A percentile compares a stretch with the other conserved stretches of the same genome.
These are phyloP conservation scores for Drosophila monieri DNA, from an alignment of 2,888 invertebrate genomes.

Conservation along the genomic window DNA sequence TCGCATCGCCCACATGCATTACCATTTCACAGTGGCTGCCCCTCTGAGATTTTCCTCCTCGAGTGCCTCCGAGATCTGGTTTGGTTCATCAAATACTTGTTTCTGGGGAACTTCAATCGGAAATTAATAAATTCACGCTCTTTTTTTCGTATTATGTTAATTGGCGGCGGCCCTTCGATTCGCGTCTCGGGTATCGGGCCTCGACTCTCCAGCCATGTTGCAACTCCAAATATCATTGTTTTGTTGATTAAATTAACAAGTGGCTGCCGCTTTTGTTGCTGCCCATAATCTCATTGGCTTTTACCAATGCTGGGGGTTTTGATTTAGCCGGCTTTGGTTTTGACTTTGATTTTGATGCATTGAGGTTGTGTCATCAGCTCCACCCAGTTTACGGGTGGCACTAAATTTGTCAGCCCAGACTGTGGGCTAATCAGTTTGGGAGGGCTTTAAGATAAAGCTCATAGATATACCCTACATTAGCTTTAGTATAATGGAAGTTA, in stretches of 20 bases:
- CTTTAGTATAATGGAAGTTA: no score
- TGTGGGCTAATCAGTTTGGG: neutral
- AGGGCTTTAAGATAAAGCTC: neutral
- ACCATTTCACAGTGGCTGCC: constrained; percentile 2
- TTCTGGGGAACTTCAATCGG: constrained; percentile 50
- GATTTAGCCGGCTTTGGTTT: constrained; percentile 34
- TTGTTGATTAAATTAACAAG: constrained; percentile 62
- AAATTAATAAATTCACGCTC: constrained; percentile 58
- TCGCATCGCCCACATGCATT: constrained; percentile 38
- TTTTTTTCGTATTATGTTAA: constrained; percentile 53
- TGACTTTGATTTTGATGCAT: constrained; percentile 36
- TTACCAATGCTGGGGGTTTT: constrained; percentile 20
- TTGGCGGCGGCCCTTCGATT: constrained; percentile 47
- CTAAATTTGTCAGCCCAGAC: neutral
- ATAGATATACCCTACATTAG: neutral
- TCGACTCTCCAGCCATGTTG: constrained; percentile 49
- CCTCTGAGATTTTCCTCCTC: constrained; percentile 34
- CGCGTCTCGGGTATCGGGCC: constrained; percentile 25
- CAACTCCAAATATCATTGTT: constrained; percentile 50
- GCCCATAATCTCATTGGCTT: constrained; percentile 22
- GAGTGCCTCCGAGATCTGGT: constrained; percentile 29
- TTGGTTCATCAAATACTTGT: constrained; percentile 14
- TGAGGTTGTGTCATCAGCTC: constrained; percentile 40
- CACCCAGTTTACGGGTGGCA: constrained; percentile 9
- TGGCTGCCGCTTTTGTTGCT: constrained; percentile 21